A percentile compares a stretch with the other conserved stretches of the same genome.
Conservation (phyloP, 1,140 invertebrate genomes). For the Microplitis demolitor region DNA sequence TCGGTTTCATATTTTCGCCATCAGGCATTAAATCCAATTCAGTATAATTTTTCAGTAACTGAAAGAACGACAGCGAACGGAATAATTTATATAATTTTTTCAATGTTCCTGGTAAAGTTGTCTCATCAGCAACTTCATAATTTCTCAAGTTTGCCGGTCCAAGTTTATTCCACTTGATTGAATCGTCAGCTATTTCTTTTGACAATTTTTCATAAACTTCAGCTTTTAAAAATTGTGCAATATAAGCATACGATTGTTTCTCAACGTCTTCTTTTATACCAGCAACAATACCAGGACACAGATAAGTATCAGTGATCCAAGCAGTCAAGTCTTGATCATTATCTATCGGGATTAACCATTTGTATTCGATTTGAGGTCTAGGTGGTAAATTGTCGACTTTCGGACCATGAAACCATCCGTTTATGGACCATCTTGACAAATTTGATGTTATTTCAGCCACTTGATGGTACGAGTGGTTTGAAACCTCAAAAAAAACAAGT, state of each 20-base stretch:
- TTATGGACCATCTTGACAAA: slow-evolving; percentile 71
- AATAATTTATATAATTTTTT: slow-evolving; percentile 61
- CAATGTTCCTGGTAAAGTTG: slow-evolving; percentile 54
- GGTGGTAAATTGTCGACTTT: slow-evolving; percentile 1
- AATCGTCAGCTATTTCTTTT: slow-evolving; percentile 55
- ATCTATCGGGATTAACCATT: slow-evolving; percentile 36
- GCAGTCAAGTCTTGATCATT: slow-evolving; percentile 45
- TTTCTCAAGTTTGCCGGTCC: slow-evolving; percentile 69
- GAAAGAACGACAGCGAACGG: slow-evolving; percentile 62
- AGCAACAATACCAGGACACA: slow-evolving; percentile 54
- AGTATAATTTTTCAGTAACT: slow-evolving; percentile 68
- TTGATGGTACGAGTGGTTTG: slow-evolving; percentile 64
- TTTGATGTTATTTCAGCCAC: slow-evolving; percentile 71
- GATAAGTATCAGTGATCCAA: slow-evolving; percentile 62
- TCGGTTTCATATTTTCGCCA: slow-evolving; percentile 43
- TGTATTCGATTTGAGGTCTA: slow-evolving; percentile 23
- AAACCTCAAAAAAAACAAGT: slow-evolving; percentile 74
- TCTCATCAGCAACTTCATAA: slow-evolving; percentile 64
- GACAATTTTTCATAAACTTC: slow-evolving; percentile 58
- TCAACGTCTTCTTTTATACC: slow-evolving; percentile 66
- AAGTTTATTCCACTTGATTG: slow-evolving; percentile 64
- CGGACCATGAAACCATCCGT: slow-evolving; percentile 77
- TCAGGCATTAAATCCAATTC: slow-evolving; percentile 65
- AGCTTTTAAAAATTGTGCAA: slow-evolving; percentile 62
- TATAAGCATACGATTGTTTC: slow-evolving; percentile 64